Evolutionary conservation across 1,140 invertebrate genomes (phyloP), one percentile per base, ranked within the genome.

Genomic region (Eupeodes corollae): DNA sequence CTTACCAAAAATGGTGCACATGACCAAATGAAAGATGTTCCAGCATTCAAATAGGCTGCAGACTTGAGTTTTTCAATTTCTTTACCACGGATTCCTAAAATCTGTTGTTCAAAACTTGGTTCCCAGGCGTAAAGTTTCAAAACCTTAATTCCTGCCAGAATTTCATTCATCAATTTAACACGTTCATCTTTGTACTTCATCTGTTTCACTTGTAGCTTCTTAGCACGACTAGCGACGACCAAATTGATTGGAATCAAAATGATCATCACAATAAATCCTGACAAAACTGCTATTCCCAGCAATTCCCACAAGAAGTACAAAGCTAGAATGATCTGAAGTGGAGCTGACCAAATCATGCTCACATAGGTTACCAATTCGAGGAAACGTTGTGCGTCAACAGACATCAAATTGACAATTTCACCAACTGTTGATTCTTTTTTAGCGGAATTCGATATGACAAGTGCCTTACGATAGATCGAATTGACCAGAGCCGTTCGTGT

Each of bases 301-400:
- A 83, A 83, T 30, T 80, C 76, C 89, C 91, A 97, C 5, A 98
- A 70, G 71, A 97, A 93, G 59, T 86, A 93, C 13, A 96, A 67
- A 0, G 90, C 84, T 11, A 97, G 61, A 10, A 70, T 73, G 54
- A 98, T 96, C 74, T 96, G 91, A 8, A 97, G 69, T 0, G 93
- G 94, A 2, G 90, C 91, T 1, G 92, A 96, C 94, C 94, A 98
- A 53, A 98, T 79, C 82, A 94, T 92, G 67, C 96, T 95, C 46
- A 98, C 72, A 62, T 94, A 96, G 1, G 85, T 80, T 2, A 83
- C 86, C 26, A 93, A 70, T 61, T 94, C 90, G 76, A 91, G 83
- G 56, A 94, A 88, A 57, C 88, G 72, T 58, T 84, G 80, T 3
- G 79, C 79, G 57, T 71, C 65, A 15, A 66, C 61, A 1, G 91